Conservation (phyloP, 2,888 invertebrate species). For the Odontocolon sp. region DNA sequence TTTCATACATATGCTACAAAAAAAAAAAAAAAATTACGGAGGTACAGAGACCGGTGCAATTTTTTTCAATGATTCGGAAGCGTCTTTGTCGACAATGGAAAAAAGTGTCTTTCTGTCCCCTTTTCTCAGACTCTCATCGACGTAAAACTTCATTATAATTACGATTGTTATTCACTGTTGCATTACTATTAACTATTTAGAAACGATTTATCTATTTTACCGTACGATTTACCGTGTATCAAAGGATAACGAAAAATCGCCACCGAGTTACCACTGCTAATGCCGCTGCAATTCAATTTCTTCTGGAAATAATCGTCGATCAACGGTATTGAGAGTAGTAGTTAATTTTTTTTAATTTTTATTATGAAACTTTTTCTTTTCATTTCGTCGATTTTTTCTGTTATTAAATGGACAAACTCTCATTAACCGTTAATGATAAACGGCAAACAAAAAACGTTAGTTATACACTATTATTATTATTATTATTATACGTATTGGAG, state of each 20-base stretch:
- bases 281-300: conserved; percentile 25
- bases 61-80: too few relatives aligned
- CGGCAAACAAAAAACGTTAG: too few relatives aligned
- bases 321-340: conserved; percentile 23
- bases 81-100: too few relatives aligned
- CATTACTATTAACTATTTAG: conserved; percentile 42
- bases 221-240: conserved; percentile 5
- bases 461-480: not conserved
- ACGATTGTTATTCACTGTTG: conserved; percentile 57
- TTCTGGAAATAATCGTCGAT: conserved; percentile 30
- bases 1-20: too few relatives aligned
- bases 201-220: conserved; percentile 48
- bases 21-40: too few relatives aligned
- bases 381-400: not conserved
- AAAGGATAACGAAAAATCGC: conserved; percentile 35
- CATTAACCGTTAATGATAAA: conserved; percentile 1
- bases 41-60: too few relatives aligned
- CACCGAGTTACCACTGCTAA: conserved; percentile 55
- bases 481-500: not conserved
- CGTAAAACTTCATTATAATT: too few relatives aligned
- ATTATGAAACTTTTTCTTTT: not conserved
- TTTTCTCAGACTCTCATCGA: too few relatives aligned
- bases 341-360: conserved; percentile 22
- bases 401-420: conserved; percentile 1
- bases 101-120: too few relatives aligned